Evolutionary conservation across 1,140 invertebrate species (phyloP).

Genomic region (Oedothorax gibbosus): DNA sequence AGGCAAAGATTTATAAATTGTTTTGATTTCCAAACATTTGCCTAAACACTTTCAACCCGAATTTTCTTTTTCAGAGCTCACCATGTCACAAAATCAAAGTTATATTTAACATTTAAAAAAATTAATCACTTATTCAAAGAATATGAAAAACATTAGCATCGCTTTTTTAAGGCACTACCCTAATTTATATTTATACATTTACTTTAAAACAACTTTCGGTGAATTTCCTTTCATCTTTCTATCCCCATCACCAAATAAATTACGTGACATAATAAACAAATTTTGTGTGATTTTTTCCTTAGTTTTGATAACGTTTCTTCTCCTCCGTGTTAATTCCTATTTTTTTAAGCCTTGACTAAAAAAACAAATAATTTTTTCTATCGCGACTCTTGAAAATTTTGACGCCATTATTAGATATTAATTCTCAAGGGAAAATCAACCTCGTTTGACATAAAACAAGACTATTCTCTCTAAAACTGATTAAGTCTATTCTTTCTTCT

Average conservation of each 20-base stretch:
- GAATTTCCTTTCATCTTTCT: slow-evolving; percentile 30
- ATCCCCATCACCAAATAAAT: slow-evolving; percentile 46
- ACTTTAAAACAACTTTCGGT: slow-evolving; percentile 25
- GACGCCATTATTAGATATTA: slow-evolving; percentile 56
- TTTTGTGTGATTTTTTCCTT: slow-evolving; percentile 53
- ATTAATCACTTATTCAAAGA: too few relatives aligned
- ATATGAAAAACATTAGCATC: background rate
- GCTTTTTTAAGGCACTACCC: background rate
- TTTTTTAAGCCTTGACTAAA: too few relatives aligned
- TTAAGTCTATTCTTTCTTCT: slow-evolving; percentile 57
- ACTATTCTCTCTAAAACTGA: slow-evolving; percentile 51
- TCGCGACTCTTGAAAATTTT: slow-evolving; percentile 40
- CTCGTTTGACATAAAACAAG: slow-evolving; percentile 55
- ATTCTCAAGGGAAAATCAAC: slow-evolving; percentile 36
- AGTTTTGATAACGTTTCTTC: background rate
- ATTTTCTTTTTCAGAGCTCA: background rate
- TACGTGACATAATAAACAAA: slow-evolving; percentile 40
- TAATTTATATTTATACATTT: slow-evolving; percentile 2
- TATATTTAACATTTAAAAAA: slow-evolving; percentile 2
- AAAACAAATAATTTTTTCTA: slow-evolving; percentile 18
- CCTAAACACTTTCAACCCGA: too few relatives aligned
- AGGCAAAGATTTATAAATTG: too few relatives aligned
- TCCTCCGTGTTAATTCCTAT: slow-evolving; percentile 7
- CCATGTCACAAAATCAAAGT: background rate
- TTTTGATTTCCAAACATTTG: too few relatives aligned